Evolutionary conservation across 2,113 vertebrate genomes (phyloP).

Genomic region (Balaeniceps rex): DNA sequence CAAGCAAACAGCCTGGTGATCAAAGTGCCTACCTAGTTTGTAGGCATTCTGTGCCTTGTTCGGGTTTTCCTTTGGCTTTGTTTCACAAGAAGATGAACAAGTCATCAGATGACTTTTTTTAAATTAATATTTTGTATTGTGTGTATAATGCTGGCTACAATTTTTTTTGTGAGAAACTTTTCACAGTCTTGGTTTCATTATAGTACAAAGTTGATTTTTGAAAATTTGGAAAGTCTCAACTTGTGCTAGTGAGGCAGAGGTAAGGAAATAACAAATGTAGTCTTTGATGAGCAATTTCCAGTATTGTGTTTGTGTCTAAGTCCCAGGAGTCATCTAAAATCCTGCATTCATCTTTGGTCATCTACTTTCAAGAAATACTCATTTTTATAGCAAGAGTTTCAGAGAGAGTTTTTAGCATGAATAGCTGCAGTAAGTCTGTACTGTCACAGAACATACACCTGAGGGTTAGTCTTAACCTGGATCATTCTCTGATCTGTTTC

Average conservation of each 20-base stretch:
- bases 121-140: neutral
- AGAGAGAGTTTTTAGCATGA: neutral
- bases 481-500: neutral
- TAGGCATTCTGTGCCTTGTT: neutral
- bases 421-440: neutral
- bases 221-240: neutral
- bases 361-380: neutral
- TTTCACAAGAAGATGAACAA: neutral
- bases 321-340: neutral
- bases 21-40: neutral
- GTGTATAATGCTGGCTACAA: neutral
- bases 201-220: neutral
- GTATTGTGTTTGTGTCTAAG: neutral
- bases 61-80: neutral
- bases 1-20: neutral
- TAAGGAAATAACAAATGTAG: neutral
- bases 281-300: neutral
- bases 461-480: neutral
- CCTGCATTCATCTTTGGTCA: neutral
- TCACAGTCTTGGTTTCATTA: neutral
- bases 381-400: neutral
- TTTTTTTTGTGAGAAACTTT: neutral
- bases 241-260: neutral
- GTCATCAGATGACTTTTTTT: neutral
- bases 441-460: neutral